A percentile compares a stretch with the other conserved stretches of the same genome.
Evolutionary conservation across 2,888 invertebrate species (phyloP).

Genomic region (Caenorhabditis drosophilae): DNA sequence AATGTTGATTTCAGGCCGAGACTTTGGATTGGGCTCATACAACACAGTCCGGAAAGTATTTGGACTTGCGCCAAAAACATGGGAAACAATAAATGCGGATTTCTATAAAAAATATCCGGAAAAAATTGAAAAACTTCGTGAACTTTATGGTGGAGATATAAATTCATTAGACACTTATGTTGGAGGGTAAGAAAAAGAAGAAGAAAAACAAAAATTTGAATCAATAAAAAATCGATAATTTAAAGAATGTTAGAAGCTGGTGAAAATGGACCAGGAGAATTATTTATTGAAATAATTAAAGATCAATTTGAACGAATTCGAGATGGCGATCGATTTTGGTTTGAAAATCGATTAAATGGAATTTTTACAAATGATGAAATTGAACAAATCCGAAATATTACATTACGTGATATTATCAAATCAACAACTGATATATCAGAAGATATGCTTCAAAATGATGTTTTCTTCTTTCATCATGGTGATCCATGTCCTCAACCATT

Average conservation of each 20-base stretch:
- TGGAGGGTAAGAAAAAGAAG: constrained; percentile 76
- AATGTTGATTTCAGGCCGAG: constrained; percentile 75
- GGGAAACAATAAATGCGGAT: constrained; percentile 85
- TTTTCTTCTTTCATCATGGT: constrained; percentile 72
- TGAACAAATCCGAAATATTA: constrained; percentile 80
- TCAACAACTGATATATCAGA: constrained; percentile 83
- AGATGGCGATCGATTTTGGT: constrained; percentile 79
- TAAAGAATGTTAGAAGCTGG: constrained; percentile 48
- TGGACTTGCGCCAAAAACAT: constrained; percentile 71
- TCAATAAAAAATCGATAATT: background rate
- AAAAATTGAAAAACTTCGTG: constrained; percentile 74
- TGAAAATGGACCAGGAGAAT: constrained; percentile 77
- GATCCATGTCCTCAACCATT: constrained; percentile 92
- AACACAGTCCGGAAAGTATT: constrained; percentile 75
- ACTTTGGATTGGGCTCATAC: constrained; percentile 93
- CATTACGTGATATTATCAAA: constrained; percentile 86
- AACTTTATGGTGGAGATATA: constrained; percentile 79
- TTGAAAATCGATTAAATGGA: constrained; percentile 63
- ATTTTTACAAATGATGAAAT: constrained; percentile 87
- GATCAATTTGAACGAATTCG: constrained; percentile 90
- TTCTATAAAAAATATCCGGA: constrained; percentile 77
- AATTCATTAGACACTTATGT: constrained; percentile 92
- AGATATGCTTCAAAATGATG: constrained; percentile 81
- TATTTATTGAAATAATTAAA: constrained; percentile 86
- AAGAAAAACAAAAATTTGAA: background rate